Evolutionary conservation across 2,113 vertebrate genomes (phyloP), one percentile per base, ranked within the genome.

Genomic region (Theristicus caerulescens): DNA sequence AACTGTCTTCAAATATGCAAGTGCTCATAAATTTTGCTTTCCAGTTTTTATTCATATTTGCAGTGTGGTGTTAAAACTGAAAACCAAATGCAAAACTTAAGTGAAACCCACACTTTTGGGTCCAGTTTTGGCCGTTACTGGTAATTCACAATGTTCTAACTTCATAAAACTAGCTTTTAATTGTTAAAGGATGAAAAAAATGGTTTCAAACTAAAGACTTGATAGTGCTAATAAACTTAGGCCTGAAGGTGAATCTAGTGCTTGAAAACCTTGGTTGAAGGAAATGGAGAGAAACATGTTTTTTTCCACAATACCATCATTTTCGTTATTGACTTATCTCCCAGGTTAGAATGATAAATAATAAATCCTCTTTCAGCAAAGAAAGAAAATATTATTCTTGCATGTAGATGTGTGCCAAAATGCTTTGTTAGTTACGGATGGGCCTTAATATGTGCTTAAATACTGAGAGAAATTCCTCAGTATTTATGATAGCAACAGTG

Each of bases 231-330:
- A 18, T 69, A 77, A 77, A n/a, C 21, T 65, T 69, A 38, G 20
- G 7, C 38, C 20, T 61, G 21, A 71, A 89, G 34, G 10, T 44
- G n/a, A 67, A 70, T 62, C 27, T 38, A 27, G 13, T 78, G 15
- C 12, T 88, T 61, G 42, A 52, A 88, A 96, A 40, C 31, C 47
- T 92, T 58, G 1, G 5, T 16, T 86, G 55, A 86, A 92, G 20
- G 20, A 86, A 58, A 47, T 20, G 0, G 61, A 57, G 49, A 58
- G 31, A 47, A 69, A 16, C 1, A 0, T 6, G 1, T 1, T 7
- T 22, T 49, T 49, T 57, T 66, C 10, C 11, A 13, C 12, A 76
- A 11, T 52, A 13, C 8, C 10, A 19, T 82, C 0, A 25, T 25
- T 88, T 80, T 64, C 7, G 21, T 67, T 51, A 51, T 47, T 87